phyloP scores from a whole-genome alignment of 2,888 invertebrate genomes.

The Hypsopygia costalis region DNA sequence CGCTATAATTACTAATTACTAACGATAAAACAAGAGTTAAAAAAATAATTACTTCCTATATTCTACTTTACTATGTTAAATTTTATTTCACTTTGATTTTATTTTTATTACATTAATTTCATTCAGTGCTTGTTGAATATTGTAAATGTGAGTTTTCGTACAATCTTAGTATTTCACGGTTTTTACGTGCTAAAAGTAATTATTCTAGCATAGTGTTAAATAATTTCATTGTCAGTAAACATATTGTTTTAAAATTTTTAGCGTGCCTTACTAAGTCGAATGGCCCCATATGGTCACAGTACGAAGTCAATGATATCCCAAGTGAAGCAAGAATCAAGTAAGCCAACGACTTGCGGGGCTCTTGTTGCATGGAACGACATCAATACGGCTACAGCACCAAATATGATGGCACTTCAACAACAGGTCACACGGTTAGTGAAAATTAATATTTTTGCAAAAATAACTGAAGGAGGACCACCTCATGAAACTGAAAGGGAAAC shows the following conservation, averaged over 20 bases:
- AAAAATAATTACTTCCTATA: no score
- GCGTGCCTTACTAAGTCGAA: constrained; percentile 49
- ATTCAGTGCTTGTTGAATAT: no score
- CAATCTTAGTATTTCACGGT: no score
- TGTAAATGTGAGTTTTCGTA: no score
- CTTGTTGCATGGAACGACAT: constrained; percentile 34
- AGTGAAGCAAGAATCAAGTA: constrained; percentile 30
- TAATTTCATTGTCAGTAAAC: no score
- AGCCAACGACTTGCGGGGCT: constrained; percentile 25
- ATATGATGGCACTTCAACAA: constrained; percentile 33
- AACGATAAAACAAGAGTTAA: no score
- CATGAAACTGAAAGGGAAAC: no score
- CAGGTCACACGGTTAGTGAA: constrained; percentile 43
- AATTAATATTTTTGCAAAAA: not conserved
- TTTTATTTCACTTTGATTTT: not conserved
- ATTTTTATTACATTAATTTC: not conserved
- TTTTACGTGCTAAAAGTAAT: no score
- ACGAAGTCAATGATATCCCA: constrained; percentile 38
- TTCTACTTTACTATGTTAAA: no score
- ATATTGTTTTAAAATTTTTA: constrained; percentile 23
- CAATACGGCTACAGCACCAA: constrained; percentile 16
- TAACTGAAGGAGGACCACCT: no score
- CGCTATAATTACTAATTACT: no score
- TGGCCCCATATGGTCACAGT: constrained; percentile 44
- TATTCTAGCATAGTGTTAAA: no score